Evolutionary conservation across 1,140 invertebrate species (phyloP), one percentile per base, ranked within the genome.

Genomic region (Danaus plexippus): DNA sequence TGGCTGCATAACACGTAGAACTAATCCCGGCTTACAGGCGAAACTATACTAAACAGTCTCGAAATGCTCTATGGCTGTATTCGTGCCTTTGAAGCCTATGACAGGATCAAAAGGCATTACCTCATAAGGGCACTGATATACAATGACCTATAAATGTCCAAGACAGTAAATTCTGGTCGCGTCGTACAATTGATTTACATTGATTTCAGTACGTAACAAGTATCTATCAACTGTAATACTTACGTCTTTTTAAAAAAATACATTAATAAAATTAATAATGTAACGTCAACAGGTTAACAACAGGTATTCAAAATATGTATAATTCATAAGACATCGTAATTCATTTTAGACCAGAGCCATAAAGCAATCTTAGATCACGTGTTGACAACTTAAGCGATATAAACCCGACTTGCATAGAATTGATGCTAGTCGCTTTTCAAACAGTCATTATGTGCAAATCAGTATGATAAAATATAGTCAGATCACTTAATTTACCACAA

Each of bases 61-160:
- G 65, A 67, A 74, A 69, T 70, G 69, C 67, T 59, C 73, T 50
- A 71, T 70, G 76, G 66, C 57, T 74, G 69, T 59, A 75, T 71
- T 69, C 80, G 79, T 81, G 79, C 75, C 75, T 76, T 80, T 77
- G 79, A 79, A 74, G 74, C 75, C 79, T 77, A 74, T 77, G 71
- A 71, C 69, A 65, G 81, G 81, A 85, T 85, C 76, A 82, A 80
- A 75, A 76, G 68, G 79, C 66, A 70, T 74, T 76, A 73, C 52
- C 63, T 54, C 64, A 69, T 71, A 64, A 59, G 53, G 60, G 54
- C 43, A 47, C 47, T 47, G 43, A 32, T 47, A 62, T 52, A 56
- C 55, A 63, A 41, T 63, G 56, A 58, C 61, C 47, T 54, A 52
- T 47, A 45, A 32, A 32, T 32, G 22, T 32, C 22, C 22, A 32